phyloP scores from a whole-genome alignment of 2,888 invertebrate species.

The Drosophila colorata region DNA sequence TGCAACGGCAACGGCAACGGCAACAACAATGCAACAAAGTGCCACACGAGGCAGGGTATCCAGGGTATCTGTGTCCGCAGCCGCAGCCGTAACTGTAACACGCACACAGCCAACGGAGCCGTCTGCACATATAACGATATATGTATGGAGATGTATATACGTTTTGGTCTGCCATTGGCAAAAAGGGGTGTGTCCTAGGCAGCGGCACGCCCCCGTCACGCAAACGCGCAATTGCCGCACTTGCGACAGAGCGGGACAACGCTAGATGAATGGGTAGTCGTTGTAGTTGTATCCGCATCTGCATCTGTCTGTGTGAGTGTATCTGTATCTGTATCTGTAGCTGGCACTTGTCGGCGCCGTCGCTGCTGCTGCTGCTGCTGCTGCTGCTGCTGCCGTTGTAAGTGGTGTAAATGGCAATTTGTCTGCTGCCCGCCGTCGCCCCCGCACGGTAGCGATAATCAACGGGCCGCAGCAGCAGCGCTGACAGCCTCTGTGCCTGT shows the following conservation, averaged over 20 bases:
- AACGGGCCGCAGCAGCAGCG: slow-evolving; percentile 28
- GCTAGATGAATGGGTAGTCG: slow-evolving; percentile 21
- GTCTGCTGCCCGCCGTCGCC: slow-evolving; percentile 59
- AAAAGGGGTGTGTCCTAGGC: slow-evolving; percentile 75
- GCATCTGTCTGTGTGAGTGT: slow-evolving; percentile 11
- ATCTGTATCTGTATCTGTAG: slow-evolving; percentile 20
- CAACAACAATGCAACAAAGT: slow-evolving; percentile 41
- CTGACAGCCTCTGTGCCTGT: slow-evolving; percentile 58
- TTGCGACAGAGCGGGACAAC: slow-evolving; percentile 64
- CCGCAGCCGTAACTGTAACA: slow-evolving; percentile 53
- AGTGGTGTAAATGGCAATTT: slow-evolving; percentile 82
- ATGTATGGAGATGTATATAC: slow-evolving; percentile 2
- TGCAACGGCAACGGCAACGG: slow-evolving; percentile 38
- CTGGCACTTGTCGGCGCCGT: slow-evolving; percentile 44
- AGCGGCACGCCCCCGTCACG: slow-evolving; percentile 60
- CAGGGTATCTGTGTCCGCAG: slow-evolving; percentile 39
- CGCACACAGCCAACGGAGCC: slow-evolving; percentile 1
- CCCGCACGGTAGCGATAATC: slow-evolving; percentile 71
- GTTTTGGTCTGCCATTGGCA: slow-evolving; percentile 71
- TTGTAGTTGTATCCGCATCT: slow-evolving; percentile 23
- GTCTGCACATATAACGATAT: slow-evolving; percentile 15
- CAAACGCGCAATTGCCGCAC: slow-evolving; percentile 34
- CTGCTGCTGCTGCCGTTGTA: slow-evolving; percentile 53
- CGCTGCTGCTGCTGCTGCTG: slow-evolving; percentile 22
- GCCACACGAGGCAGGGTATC: slow-evolving; percentile 25